Evolutionary conservation across 1,140 invertebrate species (phyloP), one percentile per base, ranked within the genome.

Genomic region (Amyelois transitella): DNA sequence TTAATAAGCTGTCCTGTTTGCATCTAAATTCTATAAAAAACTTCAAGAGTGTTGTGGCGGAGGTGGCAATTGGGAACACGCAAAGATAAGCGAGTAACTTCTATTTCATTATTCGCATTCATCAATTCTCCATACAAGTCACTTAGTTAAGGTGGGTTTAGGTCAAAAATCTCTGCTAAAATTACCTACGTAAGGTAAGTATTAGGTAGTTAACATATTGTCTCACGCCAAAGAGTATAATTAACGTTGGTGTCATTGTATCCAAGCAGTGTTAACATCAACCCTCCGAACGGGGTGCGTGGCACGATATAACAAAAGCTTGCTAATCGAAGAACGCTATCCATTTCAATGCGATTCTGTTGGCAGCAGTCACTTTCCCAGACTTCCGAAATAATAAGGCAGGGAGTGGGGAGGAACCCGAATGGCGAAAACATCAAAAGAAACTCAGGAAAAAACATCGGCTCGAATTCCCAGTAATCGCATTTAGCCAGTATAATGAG

Each of bases 371-470:
- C 45, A 48, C 45, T 48, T 48, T 48, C 45, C 45, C 45, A 48
- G 45, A 21, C 18, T 21, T 19, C 18, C 18, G 20, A 21, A 45
- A 48, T 48, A 48, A 48, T 48, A 48, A 48, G 20, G 45, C 10
- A 48, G 18, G 5, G 17, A n/a, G n/a, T n/a, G 12, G 20, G 45
- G 44, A 45, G 20, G 44, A 14, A 38, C 32, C 45, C 7, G 45
- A 19, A 32, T 32, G 20, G 57, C 45, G 32, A 59, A 62, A 69
- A 58, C 6, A 38, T 38, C 45, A 21, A 48, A 48, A 48, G 45
- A 48, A 48, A 48, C 20, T 19, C 20, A n/a, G 18, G 45, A 48
- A 48, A 38, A 72, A 72, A 62, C 56, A 62, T 51, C 53, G 49
- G 49, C 43, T 19, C 18, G 43, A 45, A 45, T 45, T 18, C 43